These are phyloP conservation scores for Clarias batrachus DNA, from an alignment of 2,113 vertebrate genomes.

Conservation along the genomic window DNA sequence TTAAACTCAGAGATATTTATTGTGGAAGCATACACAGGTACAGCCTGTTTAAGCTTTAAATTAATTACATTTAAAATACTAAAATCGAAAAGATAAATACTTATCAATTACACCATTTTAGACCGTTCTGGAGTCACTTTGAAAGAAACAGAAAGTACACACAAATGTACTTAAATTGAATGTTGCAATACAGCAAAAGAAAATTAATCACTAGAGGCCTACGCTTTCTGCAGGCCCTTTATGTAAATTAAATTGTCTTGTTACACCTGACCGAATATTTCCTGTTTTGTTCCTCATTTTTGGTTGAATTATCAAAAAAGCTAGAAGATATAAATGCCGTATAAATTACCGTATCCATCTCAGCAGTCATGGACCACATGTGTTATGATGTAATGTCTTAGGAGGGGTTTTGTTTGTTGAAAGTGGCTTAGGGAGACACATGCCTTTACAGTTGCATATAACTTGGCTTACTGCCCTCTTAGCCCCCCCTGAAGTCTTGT, in stretches of 20 bases:
- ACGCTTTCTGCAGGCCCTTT: not conserved
- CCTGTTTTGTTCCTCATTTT: not conserved
- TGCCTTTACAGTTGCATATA: not conserved
- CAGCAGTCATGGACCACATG: not conserved
- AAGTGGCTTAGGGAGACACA: not conserved
- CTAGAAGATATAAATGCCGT: not conserved
- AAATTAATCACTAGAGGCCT: not conserved
- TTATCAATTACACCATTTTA: not conserved
- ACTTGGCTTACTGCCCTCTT: no score
- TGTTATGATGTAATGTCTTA: conserved; percentile 4
- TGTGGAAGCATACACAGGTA: not conserved
- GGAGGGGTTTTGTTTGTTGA: not conserved
- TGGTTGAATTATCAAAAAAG: not conserved
- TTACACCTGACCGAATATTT: not conserved
- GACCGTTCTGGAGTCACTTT: not conserved
- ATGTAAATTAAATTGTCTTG: not conserved
- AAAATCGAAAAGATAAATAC: not conserved
- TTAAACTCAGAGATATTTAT: not conserved
- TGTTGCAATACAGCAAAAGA: not conserved
- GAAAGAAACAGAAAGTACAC: not conserved
- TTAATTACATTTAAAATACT: not conserved
- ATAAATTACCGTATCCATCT: not conserved
- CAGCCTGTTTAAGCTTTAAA: not conserved
- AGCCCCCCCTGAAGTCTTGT: not conserved
- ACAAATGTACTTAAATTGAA: not conserved